These are phyloP conservation scores for Betta splendens DNA, from an alignment of 2,797 vertebrate genomes.

Conservation along the genomic window DNA sequence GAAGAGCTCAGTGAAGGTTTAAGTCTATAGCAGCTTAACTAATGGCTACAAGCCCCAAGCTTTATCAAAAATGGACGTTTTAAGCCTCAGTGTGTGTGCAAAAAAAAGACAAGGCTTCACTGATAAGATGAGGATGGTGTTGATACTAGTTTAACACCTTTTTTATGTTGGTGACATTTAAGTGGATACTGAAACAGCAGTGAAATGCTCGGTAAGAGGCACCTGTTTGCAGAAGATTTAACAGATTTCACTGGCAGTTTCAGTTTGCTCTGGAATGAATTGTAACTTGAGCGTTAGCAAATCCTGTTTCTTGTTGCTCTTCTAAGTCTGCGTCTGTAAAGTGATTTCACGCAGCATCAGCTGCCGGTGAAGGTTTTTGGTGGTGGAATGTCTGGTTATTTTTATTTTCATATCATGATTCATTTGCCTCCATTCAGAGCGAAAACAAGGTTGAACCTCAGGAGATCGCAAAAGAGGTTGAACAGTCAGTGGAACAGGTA, in stretches of 20 bases:
- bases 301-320: neutral
- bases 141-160: too few species aligned
- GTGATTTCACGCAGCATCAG: slow-evolving; percentile 59
- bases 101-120: too few species aligned
- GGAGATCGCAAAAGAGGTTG: slow-evolving; percentile 51
- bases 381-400: neutral
- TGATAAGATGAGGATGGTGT: too few species aligned
- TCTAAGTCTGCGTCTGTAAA: slow-evolving; percentile 23
- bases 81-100: too few species aligned
- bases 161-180: too few species aligned
- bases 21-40: too few species aligned
- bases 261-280: slow-evolving; percentile 4
- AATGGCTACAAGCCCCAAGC: too few species aligned
- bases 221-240: neutral
- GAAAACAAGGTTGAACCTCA: slow-evolving; percentile 59
- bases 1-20: too few species aligned
- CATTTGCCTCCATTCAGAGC: slow-evolving; percentile 52
- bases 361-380: slow-evolving; percentile 31
- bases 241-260: neutral
- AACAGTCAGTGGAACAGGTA: slow-evolving; percentile 62
- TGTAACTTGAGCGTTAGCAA: neutral
- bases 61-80: too few species aligned
- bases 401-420: slow-evolving; percentile 23
- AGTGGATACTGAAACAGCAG: too few species aligned
- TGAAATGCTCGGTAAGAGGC: too few species aligned